These are phyloP conservation scores for Synergus itoensis DNA, from an alignment of 2,888 invertebrate species.

Conservation along the genomic window DNA sequence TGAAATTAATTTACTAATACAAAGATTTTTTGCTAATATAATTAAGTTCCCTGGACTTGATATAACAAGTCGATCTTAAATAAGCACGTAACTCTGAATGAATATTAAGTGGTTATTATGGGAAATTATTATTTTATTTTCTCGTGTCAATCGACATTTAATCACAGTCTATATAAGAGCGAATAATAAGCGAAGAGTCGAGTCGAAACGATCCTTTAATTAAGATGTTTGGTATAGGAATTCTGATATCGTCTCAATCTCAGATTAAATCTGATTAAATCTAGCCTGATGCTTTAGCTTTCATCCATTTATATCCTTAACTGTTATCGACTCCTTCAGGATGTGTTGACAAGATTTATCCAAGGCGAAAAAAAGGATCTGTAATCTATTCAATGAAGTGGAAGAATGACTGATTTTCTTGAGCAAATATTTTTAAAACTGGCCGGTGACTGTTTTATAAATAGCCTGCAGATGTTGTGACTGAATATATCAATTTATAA, in stretches of 20 bases:
- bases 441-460: not conserved
- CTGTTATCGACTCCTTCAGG: not conserved
- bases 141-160: not conserved
- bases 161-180: not conserved
- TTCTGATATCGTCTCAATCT: not conserved
- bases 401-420: conserved; percentile 2
- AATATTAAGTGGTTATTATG: not conserved
- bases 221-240: not conserved
- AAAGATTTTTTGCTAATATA: conserved; percentile 1
- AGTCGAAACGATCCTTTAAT: not conserved
- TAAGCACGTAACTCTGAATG: not conserved
- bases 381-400: not conserved
- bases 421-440: not conserved
- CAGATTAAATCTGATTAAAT: conserved; percentile 6
- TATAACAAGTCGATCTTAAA: not conserved
- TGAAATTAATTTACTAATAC: too few species aligned
- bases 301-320: not conserved
- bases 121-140: conserved; percentile 21
- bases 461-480: not conserved
- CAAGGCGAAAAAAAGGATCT: not conserved
- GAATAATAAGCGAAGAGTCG: not conserved
- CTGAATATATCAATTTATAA: not conserved
- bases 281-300: not conserved
- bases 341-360: not conserved
- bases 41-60: not conserved